Base-by-base conservation (phyloP, 2,797 vertebrate species). In the Cygnus olor region DNA sequence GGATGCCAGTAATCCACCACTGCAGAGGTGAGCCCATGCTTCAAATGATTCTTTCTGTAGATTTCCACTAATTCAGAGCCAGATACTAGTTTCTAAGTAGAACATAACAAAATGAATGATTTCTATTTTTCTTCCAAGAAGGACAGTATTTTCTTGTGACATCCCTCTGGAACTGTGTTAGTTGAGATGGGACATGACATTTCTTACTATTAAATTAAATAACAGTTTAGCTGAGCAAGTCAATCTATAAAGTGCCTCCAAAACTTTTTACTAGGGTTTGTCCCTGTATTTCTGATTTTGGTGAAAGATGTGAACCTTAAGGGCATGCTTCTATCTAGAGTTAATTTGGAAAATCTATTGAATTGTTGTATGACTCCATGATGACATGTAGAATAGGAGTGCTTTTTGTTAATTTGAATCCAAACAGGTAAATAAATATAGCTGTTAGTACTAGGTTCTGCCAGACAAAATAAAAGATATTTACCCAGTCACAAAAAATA, bases 131-230 rank as follows among this genome's bases (percentile, higher is more conserved):
- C 47, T 90, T 91, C 40, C 21, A n/a, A 71, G 32, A 49, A 73
- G 12, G 21, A 36, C 8, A 77, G 40, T 57, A 45, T 85, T 91
- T 93, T 80, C 36, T 72, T 16, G 25, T 91, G 88, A 40, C 22
- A 71, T 57, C 11, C 17, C 42, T 61, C 87, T 86, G 28, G 63
- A 89, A 38, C 21, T 57, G 21, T 57, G 19, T 78, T 69, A 87
- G 74, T 47, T 63, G 69, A 89, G 83, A 49, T 74, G 42, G 69
- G 69, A 66, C 27, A 82, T 63, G 36, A 40, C 6, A 34, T 19
- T 86, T 80, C 47, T 81, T 73, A 63, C 7, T 74, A 57, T 71
- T 86, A 72, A 91, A 88, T 91, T 64, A 81, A 89, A 65, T 69
- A 83, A 79, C 0, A 0, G 14, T 87, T 82, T 87, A 44, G 8